Evolutionary conservation across 1,140 invertebrate species (phyloP).

Genomic region (Philotrypesis tridentata): DNA sequence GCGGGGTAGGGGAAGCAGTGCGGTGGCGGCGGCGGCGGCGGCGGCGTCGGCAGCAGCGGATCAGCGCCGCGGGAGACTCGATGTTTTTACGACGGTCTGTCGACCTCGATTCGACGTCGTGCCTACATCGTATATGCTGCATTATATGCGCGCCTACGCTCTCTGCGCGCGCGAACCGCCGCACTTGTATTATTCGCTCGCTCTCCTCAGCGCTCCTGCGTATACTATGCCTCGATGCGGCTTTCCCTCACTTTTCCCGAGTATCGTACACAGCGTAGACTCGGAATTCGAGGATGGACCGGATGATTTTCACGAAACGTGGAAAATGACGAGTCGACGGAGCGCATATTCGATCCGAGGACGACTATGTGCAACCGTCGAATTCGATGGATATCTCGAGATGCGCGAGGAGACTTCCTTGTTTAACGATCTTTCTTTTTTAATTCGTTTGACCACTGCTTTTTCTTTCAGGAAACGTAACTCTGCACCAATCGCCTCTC

Average conservation of each 20-base stretch:
- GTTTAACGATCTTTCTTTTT: too few relatives aligned
- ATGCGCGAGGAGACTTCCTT: too few relatives aligned
- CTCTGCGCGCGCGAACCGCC: neutral
- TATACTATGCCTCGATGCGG: too few relatives aligned
- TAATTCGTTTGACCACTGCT: neutral
- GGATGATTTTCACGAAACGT: too few relatives aligned
- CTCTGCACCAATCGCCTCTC: conserved; percentile 41
- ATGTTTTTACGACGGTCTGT: conserved; percentile 60
- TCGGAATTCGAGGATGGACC: too few relatives aligned
- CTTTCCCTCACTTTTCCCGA: too few relatives aligned
- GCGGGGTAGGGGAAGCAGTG: neutral
- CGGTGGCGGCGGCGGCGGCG: conserved; percentile 43
- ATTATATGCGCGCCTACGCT: neutral
- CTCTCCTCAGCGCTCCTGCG: neutral
- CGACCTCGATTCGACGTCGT: neutral
- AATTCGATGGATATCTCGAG: too few relatives aligned
- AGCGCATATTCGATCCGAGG: too few relatives aligned
- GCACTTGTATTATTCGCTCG: neutral
- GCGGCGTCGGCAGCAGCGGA: conserved; percentile 41
- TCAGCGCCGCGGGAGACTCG: conserved; percentile 14
- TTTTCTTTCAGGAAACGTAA: conserved; percentile 5
- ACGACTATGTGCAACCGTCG: too few relatives aligned
- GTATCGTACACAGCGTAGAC: too few relatives aligned
- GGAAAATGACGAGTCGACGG: too few relatives aligned
- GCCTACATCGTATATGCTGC: too few relatives aligned